Conservation (phyloP, 2,797 vertebrate genomes). For the Macroramphosus scolopax region DNA sequence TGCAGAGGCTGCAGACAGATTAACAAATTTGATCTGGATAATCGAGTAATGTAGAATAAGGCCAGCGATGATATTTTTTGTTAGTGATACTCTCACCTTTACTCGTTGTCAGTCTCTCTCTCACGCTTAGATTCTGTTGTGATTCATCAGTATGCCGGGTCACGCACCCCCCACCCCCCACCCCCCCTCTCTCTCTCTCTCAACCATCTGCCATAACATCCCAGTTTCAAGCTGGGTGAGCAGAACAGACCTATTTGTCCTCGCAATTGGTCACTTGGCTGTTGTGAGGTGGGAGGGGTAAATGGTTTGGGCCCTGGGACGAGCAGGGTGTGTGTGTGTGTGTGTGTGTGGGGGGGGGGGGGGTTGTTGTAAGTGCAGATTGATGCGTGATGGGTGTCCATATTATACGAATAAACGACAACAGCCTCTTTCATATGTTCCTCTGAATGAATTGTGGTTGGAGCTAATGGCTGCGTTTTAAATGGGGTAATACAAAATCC, state of each 20-base stretch:
- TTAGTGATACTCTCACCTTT: slow-evolving; percentile 25
- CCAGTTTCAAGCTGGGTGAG: slow-evolving; percentile 47
- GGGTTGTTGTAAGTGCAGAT: slow-evolving; percentile 50
- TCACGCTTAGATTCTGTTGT: slow-evolving; percentile 1
- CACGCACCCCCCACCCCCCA: too few relatives aligned
- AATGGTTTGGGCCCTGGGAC: too few relatives aligned
- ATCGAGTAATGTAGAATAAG: slow-evolving; percentile 59
- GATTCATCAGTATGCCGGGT: slow-evolving; percentile 68
- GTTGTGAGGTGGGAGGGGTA: slow-evolving; percentile 26
- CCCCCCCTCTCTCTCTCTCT: slow-evolving; percentile 39
- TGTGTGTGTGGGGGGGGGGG: slow-evolving; percentile 1
- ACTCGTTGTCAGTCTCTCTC: slow-evolving; percentile 3
- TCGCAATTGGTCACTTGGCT: slow-evolving; percentile 43
- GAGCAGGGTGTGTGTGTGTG: too few relatives aligned
- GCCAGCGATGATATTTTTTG: slow-evolving; percentile 12
- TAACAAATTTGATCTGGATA: slow-evolving; percentile 70
- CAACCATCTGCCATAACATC: slow-evolving; percentile 58
- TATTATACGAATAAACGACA: slow-evolving; percentile 64
- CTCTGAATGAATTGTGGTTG: slow-evolving; percentile 57
- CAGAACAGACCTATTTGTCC: slow-evolving; percentile 56
- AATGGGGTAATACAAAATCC: slow-evolving; percentile 47
- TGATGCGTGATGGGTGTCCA: slow-evolving; percentile 63
- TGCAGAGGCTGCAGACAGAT: slow-evolving; percentile 59
- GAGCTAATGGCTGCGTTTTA: slow-evolving; percentile 59
- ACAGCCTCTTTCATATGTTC: slow-evolving; percentile 68